A percentile compares a stretch with the other conserved stretches of the same genome.
These are phyloP conservation scores for Celastrina argiolus DNA, from an alignment of 2,888 invertebrate genomes.

Conservation along the genomic window DNA sequence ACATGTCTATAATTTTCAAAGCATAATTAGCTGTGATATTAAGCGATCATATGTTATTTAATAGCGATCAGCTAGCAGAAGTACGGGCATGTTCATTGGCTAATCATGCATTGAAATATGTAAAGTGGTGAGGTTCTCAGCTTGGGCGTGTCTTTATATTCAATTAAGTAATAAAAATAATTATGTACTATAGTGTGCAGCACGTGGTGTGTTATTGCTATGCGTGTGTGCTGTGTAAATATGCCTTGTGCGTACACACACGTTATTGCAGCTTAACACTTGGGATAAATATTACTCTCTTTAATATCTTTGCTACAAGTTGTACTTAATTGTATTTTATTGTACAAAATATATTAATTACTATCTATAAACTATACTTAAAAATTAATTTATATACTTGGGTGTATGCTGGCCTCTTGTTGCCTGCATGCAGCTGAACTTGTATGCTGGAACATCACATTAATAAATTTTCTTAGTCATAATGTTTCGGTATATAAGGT, in stretches of 20 bases:
- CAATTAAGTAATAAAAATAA: constrained; percentile 73
- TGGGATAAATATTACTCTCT: constrained; percentile 77
- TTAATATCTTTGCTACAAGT: constrained; percentile 83
- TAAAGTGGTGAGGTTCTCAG: constrained; percentile 71
- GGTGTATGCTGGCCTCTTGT: constrained; percentile 73
- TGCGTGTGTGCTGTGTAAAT: constrained; percentile 77
- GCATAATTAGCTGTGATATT: constrained; percentile 79
- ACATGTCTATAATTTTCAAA: constrained; percentile 78
- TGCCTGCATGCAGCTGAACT: constrained; percentile 75
- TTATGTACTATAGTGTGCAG: constrained; percentile 75
- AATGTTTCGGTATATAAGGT: constrained; percentile 75
- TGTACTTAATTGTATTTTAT: constrained; percentile 83
- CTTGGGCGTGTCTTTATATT: constrained; percentile 77
- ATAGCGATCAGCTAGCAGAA: constrained; percentile 72
- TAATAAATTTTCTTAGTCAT: constrained; percentile 70
- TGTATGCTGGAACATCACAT: constrained; percentile 76
- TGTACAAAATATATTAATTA: constrained; percentile 84
- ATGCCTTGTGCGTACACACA: constrained; percentile 77
- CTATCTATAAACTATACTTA: constrained; percentile 74
- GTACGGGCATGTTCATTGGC: constrained; percentile 76
- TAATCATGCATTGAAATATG: constrained; percentile 78
- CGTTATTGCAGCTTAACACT: constrained; percentile 76
- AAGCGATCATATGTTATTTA: constrained; percentile 77
- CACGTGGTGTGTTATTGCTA: constrained; percentile 71
- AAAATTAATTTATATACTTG: constrained; percentile 71